Conservation (phyloP, 2,888 invertebrate species). For the Ophion ventricosus region DNA sequence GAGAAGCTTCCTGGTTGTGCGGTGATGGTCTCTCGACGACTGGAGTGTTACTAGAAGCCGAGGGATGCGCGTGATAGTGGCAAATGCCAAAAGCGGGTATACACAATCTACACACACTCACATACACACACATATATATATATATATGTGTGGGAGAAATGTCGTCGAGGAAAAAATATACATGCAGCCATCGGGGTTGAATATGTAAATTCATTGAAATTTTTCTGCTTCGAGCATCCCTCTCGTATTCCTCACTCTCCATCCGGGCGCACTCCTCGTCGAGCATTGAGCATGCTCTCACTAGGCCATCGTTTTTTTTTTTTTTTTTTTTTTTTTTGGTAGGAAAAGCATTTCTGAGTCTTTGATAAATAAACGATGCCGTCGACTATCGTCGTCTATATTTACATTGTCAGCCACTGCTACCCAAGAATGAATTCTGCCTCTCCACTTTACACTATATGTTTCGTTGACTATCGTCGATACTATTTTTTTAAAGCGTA, state of each 20-base stretch:
- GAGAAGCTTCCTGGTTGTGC: constrained; percentile 14
- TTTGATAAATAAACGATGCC: constrained; percentile 65
- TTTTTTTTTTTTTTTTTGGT: too few species aligned
- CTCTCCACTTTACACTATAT: background rate
- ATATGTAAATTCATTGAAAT: constrained; percentile 68
- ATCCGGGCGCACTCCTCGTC: constrained; percentile 17
- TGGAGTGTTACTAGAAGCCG: constrained; percentile 40
- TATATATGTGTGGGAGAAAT: constrained; percentile 26
- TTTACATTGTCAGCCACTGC: constrained; percentile 62
- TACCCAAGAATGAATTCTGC: background rate
- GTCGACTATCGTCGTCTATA: constrained; percentile 51
- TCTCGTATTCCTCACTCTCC: constrained; percentile 37
- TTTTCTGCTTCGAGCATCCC: constrained; percentile 58
- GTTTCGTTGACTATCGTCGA: background rate
- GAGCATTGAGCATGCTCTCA: constrained; percentile 13
- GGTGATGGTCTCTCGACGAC: constrained; percentile 46
- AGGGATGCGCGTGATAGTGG: constrained; percentile 38
- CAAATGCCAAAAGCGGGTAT: constrained; percentile 27
- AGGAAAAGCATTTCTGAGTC: constrained; percentile 56
- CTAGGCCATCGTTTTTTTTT: constrained; percentile 34
- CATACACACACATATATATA: background rate
- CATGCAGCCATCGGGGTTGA: constrained; percentile 52
- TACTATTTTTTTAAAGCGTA: background rate
- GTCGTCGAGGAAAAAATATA: constrained; percentile 63
- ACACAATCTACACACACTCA: constrained; percentile 1